These are phyloP conservation scores for Calyptommatus sinebrachiatus DNA, from an alignment of 2,113 vertebrate species.

Conservation along the genomic window DNA sequence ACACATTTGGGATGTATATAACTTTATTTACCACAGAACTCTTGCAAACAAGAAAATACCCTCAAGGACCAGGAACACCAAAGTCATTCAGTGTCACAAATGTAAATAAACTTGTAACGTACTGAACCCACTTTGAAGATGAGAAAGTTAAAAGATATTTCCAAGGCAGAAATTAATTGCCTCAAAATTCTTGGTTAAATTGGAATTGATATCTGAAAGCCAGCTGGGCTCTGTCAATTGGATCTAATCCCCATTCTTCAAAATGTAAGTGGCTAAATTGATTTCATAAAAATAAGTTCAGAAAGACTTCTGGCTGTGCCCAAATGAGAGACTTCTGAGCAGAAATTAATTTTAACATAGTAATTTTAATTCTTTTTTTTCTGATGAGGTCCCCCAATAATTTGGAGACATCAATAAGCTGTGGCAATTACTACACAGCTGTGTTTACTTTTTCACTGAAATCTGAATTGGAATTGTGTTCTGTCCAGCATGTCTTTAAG, in stretches of 20 bases:
- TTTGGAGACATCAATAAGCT: slow-evolving; percentile 3
- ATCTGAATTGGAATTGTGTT: neutral
- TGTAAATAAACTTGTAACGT: too few relatives aligned
- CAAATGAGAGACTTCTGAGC: slow-evolving; percentile 15
- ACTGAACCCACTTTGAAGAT: too few relatives aligned
- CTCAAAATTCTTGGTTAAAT: too few relatives aligned
- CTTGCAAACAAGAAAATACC: too few relatives aligned
- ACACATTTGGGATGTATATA: too few relatives aligned
- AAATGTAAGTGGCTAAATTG: slow-evolving; percentile 23
- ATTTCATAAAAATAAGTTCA: slow-evolving; percentile 14
- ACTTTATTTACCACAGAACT: too few relatives aligned
- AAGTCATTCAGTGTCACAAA: too few relatives aligned
- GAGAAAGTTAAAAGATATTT: too few relatives aligned
- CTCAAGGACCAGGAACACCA: too few relatives aligned
- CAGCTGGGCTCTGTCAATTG: neutral
- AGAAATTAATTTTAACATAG: slow-evolving; percentile 28
- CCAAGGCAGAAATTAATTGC: too few relatives aligned
- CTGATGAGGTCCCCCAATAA: neutral
- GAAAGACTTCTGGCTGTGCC: slow-evolving; percentile 28
- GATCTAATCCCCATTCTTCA: neutral
- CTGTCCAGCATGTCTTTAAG: neutral
- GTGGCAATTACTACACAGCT: slow-evolving; percentile 1
- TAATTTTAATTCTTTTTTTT: slow-evolving; percentile 42
- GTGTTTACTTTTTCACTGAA: slow-evolving; percentile 25
- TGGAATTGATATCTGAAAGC: too few relatives aligned